Conservation (phyloP, 2,888 invertebrate species). For the Tuberolachnus salignus region DNA sequence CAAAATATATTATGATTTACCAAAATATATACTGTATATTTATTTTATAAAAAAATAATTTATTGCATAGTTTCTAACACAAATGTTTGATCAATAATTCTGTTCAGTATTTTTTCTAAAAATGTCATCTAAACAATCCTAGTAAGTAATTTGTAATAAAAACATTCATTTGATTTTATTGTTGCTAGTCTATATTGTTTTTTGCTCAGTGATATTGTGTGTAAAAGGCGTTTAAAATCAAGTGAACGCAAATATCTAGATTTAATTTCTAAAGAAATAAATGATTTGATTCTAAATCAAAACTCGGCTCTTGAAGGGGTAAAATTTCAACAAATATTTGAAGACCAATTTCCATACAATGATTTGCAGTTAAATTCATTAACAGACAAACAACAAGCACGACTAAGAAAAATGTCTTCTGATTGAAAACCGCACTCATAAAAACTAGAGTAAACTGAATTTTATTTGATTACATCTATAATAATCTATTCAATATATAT, state of each 20-base stretch:
- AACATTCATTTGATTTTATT: not conserved
- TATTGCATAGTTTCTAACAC: not conserved
- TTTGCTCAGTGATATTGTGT: slow-evolving; percentile 8
- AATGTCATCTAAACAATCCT: slow-evolving; percentile 20
- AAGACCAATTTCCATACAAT: slow-evolving; percentile 34
- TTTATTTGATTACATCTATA: no score
- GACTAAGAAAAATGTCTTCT: slow-evolving; percentile 14
- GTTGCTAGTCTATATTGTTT: not conserved
- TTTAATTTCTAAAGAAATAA: slow-evolving; percentile 26
- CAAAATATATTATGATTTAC: not conserved
- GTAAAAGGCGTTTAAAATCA: slow-evolving; percentile 33
- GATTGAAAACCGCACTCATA: not conserved
- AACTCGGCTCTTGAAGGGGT: slow-evolving; percentile 35
- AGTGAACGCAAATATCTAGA: slow-evolving; percentile 5
- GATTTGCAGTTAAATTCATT: not conserved
- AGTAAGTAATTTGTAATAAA: slow-evolving; percentile 9
- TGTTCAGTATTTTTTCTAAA: not conserved
- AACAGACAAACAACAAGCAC: not conserved
- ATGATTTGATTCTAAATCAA: slow-evolving; percentile 31
- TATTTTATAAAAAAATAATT: not conserved
- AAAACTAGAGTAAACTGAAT: no score
- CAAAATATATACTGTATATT: not conserved
- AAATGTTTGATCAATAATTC: slow-evolving; percentile 47
- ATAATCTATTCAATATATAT: no score
- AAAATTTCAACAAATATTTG: slow-evolving; percentile 22